These are phyloP conservation scores for Cyprinella venusta DNA, from an alignment of 2,797 vertebrate genomes.

Conservation along the genomic window DNA sequence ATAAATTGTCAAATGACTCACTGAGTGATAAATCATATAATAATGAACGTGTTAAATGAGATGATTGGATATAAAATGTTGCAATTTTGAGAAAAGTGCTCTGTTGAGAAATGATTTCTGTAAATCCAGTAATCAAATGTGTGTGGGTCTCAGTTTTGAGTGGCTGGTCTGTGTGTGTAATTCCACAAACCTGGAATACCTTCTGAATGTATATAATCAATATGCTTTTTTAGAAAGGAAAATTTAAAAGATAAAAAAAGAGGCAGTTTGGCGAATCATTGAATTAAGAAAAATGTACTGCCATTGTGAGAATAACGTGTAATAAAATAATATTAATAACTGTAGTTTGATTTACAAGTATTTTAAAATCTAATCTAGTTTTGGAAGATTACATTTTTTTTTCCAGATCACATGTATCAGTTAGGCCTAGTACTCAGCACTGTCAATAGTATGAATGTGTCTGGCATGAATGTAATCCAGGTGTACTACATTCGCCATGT, in stretches of 20 bases:
- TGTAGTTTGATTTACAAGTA: not conserved
- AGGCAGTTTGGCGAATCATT: too few relatives aligned
- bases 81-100: not conserved
- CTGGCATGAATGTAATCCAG: not conserved
- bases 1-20: not conserved
- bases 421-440: not conserved
- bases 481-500: not conserved
- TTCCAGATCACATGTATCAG: not conserved
- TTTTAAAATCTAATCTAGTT: not conserved
- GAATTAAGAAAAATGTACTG: not conserved
- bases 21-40: not conserved
- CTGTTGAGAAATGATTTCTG: not conserved
- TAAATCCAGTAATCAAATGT: not conserved
- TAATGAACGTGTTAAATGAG: too few relatives aligned
- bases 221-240: not conserved
- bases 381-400: not conserved
- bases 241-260: too few relatives aligned
- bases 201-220: not conserved
- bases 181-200: not conserved
- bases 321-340: not conserved
- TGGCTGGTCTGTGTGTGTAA: not conserved
- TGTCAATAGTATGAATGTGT: too few relatives aligned
- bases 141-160: not conserved
- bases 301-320: not conserved
- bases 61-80: too few relatives aligned